A percentile compares a stretch with the other conserved stretches of the same genome.
phyloP scores from a whole-genome alignment of 2,113 vertebrate species.

The Leptosomus discolor region DNA sequence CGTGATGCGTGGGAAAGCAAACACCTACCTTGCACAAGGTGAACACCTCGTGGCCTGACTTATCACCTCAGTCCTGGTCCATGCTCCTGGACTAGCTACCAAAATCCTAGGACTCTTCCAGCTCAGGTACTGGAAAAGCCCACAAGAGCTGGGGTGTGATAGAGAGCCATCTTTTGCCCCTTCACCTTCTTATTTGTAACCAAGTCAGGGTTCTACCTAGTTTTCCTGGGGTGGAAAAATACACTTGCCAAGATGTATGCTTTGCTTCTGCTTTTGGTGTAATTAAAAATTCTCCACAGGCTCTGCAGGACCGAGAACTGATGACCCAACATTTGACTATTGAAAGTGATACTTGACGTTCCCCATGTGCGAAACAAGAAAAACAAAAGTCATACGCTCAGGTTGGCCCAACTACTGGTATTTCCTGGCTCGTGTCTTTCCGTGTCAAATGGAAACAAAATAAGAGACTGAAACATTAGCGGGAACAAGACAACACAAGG shows the following conservation, averaged over 20 bases:
- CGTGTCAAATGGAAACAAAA: neutral
- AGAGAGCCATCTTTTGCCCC: neutral
- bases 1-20: neutral
- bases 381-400: neutral
- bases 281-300: neutral
- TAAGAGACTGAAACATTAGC: conserved; percentile 3
- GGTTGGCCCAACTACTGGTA: neutral
- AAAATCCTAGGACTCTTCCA: neutral
- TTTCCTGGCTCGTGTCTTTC: neutral
- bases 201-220: neutral
- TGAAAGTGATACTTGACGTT: neutral
- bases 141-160: neutral
- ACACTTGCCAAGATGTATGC: neutral
- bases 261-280: neutral
- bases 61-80: neutral
- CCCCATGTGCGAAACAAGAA: neutral
- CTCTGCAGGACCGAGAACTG: neutral
- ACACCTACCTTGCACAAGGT: neutral
- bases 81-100: neutral
- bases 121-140: neutral
- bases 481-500: conserved; percentile 28
- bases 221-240: neutral
- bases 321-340: neutral
- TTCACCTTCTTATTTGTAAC: neutral
- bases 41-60: neutral